phyloP scores from a whole-genome alignment of 2,888 invertebrate species.

The Punctoribates punctum region DNA sequence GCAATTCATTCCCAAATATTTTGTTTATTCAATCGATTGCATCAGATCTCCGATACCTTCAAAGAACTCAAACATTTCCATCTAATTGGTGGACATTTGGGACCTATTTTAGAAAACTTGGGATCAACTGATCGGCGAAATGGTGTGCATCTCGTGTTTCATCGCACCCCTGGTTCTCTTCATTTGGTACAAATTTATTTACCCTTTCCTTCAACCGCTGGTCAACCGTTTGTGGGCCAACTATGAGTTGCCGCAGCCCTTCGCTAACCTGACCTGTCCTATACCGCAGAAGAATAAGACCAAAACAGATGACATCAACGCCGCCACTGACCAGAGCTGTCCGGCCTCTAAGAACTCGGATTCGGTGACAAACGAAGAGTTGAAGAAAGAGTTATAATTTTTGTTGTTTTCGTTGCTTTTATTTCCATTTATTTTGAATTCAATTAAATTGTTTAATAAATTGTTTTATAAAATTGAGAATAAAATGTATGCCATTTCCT shows the following conservation, averaged over 20 bases:
- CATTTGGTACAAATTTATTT: slow-evolving; percentile 77
- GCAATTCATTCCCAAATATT: too few species aligned
- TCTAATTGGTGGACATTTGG: too few species aligned
- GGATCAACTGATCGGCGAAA: slow-evolving; percentile 31
- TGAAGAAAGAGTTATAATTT: too few species aligned
- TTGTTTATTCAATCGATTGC: too few species aligned
- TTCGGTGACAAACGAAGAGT: not conserved
- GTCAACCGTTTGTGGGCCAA: slow-evolving; percentile 16
- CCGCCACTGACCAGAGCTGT: not conserved
- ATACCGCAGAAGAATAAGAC: slow-evolving; percentile 26
- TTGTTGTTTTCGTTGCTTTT: too few species aligned
- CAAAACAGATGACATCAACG: not conserved
- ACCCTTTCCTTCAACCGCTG: slow-evolving; percentile 64
- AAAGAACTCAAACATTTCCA: too few species aligned
- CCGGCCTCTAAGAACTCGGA: not conserved
- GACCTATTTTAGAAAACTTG: not conserved
- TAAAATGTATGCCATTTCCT: too few species aligned
- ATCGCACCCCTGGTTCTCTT: slow-evolving; percentile 75
- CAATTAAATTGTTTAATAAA: too few species aligned
- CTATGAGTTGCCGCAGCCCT: slow-evolving; percentile 41
- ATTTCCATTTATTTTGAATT: too few species aligned
- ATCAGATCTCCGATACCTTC: too few species aligned
- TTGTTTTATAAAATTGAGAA: too few species aligned
- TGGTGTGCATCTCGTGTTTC: slow-evolving; percentile 82
- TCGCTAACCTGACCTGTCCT: slow-evolving; percentile 42